Conservation (phyloP, 2,888 invertebrate species). For the Cenopis cana region DNA sequence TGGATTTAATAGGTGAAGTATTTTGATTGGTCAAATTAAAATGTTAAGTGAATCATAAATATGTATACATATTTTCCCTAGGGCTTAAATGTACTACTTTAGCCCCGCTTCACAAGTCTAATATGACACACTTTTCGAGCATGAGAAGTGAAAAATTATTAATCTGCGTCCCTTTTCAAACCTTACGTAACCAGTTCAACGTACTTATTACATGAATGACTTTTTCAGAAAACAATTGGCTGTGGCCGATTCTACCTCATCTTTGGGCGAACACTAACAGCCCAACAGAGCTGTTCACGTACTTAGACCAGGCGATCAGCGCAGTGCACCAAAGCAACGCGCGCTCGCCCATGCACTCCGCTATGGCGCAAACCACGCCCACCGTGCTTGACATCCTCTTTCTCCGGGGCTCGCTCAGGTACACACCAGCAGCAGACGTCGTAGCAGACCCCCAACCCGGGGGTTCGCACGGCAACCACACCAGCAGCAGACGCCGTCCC, state of each 20-base stretch:
- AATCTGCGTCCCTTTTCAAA: neutral
- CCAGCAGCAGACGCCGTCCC: too few species aligned
- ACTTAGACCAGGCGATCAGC: slow-evolving; percentile 72
- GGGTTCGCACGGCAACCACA: too few species aligned
- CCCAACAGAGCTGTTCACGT: slow-evolving; percentile 68
- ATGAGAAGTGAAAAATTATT: neutral
- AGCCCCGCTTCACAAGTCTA: too few species aligned
- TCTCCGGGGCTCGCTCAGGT: slow-evolving; percentile 85
- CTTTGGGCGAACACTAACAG: slow-evolving; percentile 87
- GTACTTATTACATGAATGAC: neutral
- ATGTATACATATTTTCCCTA: too few species aligned
- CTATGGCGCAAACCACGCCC: slow-evolving; percentile 91
- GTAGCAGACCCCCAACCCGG: too few species aligned
- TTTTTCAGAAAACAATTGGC: slow-evolving; percentile 84
- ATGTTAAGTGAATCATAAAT: too few species aligned
- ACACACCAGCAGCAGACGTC: too few species aligned
- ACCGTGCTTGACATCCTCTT: slow-evolving; percentile 86
- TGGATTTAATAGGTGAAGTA: too few species aligned
- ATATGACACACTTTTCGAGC: too few species aligned
- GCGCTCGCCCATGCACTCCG: slow-evolving; percentile 84
- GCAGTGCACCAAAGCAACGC: slow-evolving; percentile 71
- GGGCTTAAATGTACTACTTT: too few species aligned
- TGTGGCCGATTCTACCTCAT: slow-evolving; percentile 87
- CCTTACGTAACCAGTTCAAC: neutral
- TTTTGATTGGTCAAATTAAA: too few species aligned